phyloP scores from a whole-genome alignment of 2,888 invertebrate species.

The Nudaria mundana region DNA sequence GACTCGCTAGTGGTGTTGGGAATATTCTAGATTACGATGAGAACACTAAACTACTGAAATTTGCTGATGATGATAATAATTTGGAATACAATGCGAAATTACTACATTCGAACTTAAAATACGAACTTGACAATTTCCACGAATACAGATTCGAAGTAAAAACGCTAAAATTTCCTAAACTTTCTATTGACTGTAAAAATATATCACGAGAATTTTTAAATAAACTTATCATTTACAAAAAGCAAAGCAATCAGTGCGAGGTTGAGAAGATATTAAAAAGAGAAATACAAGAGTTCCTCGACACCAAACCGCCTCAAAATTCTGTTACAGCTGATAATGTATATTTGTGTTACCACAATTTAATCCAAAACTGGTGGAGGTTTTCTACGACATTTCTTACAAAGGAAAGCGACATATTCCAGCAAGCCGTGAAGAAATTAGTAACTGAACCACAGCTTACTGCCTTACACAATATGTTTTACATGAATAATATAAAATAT shows the following conservation, averaged over 20 bases:
- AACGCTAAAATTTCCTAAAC: conserved; percentile 18
- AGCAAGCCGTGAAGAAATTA: conserved; percentile 10
- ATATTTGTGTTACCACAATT: conserved; percentile 17
- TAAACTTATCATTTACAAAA: conserved; percentile 19
- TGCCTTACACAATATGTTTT: conserved; percentile 2
- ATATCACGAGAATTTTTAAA: conserved; percentile 14
- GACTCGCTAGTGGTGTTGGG: conserved; percentile 17
- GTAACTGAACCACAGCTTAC: conserved; percentile 10
- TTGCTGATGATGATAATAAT: conserved; percentile 4
- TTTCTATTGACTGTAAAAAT: conserved; percentile 5
- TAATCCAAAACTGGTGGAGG: conserved; percentile 21
- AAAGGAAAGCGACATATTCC: conserved; percentile 5
- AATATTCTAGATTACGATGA: conserved; percentile 16
- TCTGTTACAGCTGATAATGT: conserved; percentile 13
- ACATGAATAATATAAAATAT: conserved; percentile 2
- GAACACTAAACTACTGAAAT: conserved; percentile 11
- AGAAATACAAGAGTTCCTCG: conserved; percentile 9
- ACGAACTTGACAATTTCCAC: conserved; percentile 8
- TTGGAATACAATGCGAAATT: conserved; percentile 6
- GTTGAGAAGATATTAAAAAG: conserved; percentile 12
- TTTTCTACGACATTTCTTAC: conserved; percentile 4
- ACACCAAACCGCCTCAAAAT: background rate
- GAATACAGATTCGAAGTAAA: conserved; percentile 13
- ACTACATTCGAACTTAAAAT: conserved; percentile 3
- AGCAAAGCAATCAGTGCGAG: conserved; percentile 14